Evolutionary conservation across 2,888 invertebrate species (phyloP).

Genomic region (Apeira syringaria): DNA sequence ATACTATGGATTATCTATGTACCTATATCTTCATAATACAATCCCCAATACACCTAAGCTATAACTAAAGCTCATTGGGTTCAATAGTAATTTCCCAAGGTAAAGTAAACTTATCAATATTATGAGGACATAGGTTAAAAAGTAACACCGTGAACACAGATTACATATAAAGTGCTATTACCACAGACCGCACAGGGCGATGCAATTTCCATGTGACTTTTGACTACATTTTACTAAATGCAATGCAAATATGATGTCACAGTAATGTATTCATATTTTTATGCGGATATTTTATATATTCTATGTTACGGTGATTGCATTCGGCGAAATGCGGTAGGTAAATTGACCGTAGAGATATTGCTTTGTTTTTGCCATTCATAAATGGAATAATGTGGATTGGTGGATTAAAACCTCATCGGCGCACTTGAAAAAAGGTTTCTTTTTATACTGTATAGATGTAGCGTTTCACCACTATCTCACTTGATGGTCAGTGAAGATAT

Average conservation of each 20-base stretch:
- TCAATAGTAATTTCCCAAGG: not conserved
- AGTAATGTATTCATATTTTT: not conserved
- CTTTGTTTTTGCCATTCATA: too few relatives aligned
- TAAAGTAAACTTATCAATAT: not conserved
- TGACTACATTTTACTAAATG: not conserved
- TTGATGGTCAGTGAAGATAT: too few relatives aligned
- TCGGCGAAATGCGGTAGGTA: not conserved
- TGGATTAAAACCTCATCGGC: too few relatives aligned
- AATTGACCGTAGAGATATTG: not conserved
- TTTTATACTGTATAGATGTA: too few relatives aligned
- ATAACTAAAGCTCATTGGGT: too few relatives aligned
- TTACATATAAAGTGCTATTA: not conserved
- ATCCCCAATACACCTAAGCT: too few relatives aligned
- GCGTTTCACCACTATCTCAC: too few relatives aligned
- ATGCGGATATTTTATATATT: not conserved
- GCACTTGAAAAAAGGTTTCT: too few relatives aligned
- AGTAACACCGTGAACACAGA: not conserved
- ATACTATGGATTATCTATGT: too few relatives aligned
- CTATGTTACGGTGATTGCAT: not conserved
- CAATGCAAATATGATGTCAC: not conserved
- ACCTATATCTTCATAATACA: too few relatives aligned
- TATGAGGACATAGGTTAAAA: not conserved
- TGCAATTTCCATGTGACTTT: not conserved
- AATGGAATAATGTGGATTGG: too few relatives aligned
- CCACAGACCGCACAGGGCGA: not conserved